These are phyloP conservation scores for Clupea harengus DNA, from an alignment of 2,113 vertebrate species.

Conservation along the genomic window DNA sequence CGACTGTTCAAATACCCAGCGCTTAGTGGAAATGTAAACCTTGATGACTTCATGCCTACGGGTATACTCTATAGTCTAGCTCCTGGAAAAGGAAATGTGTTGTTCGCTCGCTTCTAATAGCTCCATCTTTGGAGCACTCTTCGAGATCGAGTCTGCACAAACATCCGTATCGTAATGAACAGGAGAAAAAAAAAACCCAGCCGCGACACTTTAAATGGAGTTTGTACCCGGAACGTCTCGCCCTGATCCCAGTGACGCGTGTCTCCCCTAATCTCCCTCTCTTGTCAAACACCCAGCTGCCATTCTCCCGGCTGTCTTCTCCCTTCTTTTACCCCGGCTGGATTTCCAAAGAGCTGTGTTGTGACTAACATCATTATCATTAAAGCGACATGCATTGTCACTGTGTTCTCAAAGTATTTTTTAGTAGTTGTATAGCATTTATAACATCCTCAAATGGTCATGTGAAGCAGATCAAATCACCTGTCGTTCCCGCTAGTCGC, in stretches of 20 bases:
- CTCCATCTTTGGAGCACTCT: background rate
- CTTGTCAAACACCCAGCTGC: slow-evolving; percentile 6
- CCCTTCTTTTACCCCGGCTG: too few relatives aligned
- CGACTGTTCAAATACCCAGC: background rate
- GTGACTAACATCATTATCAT: too few relatives aligned
- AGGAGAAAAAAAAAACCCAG: background rate
- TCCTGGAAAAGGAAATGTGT: background rate
- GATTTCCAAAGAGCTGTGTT: too few relatives aligned
- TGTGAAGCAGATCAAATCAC: too few relatives aligned
- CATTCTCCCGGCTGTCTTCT: background rate
- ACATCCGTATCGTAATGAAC: background rate
- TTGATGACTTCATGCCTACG: background rate
- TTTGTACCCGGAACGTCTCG: background rate
- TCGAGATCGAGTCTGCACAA: background rate
- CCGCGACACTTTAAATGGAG: background rate
- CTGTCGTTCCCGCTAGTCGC: too few relatives aligned
- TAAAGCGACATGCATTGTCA: background rate
- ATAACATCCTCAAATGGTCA: background rate
- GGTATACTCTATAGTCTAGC: background rate
- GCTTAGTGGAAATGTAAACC: background rate
- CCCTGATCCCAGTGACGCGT: background rate
- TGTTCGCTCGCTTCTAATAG: background rate
- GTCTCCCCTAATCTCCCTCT: background rate
- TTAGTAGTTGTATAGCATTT: background rate
- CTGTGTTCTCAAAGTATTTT: background rate